A percentile compares a stretch with the other conserved stretches of the same genome.
These are phyloP conservation scores for Hemicentrotus pulcherrimus DNA, from an alignment of 35 echinoderm and acorn worm species.

Conservation along the genomic window DNA sequence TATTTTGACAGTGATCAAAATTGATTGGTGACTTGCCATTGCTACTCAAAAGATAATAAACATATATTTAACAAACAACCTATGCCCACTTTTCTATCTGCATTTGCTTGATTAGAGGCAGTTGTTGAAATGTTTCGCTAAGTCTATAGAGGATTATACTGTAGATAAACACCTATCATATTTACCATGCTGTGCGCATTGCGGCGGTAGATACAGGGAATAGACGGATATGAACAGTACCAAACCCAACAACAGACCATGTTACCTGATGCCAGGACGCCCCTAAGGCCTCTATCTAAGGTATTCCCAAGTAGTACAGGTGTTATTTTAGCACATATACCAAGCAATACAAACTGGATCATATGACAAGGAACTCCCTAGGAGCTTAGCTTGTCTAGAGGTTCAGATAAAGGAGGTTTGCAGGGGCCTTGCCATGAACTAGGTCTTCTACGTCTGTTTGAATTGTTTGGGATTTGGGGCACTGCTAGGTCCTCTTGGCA, in stretches of 20 bases:
- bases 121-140: not conserved
- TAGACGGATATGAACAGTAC: not conserved
- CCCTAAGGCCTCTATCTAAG: not conserved
- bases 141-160: not conserved
- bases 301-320: not conserved
- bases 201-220: not conserved
- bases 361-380: not conserved
- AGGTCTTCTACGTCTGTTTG: not conserved
- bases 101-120: not conserved
- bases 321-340: not conserved
- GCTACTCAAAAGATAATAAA: too few relatives aligned
- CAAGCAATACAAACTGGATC: not conserved
- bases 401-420: not conserved
- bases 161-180: not conserved
- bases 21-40: too few relatives aligned
- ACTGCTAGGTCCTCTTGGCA: not conserved
- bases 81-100: not conserved
- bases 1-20: too few relatives aligned
- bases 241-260: not conserved
- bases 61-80: not conserved
- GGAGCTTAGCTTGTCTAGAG: not conserved
- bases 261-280: not conserved
- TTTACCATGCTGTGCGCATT: not conserved
- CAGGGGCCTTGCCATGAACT: not conserved
- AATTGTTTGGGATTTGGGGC: conserved; percentile 1